These are phyloP conservation scores for Trichopoda pennipes DNA, from an alignment of 2,888 invertebrate species.

Conservation along the genomic window DNA sequence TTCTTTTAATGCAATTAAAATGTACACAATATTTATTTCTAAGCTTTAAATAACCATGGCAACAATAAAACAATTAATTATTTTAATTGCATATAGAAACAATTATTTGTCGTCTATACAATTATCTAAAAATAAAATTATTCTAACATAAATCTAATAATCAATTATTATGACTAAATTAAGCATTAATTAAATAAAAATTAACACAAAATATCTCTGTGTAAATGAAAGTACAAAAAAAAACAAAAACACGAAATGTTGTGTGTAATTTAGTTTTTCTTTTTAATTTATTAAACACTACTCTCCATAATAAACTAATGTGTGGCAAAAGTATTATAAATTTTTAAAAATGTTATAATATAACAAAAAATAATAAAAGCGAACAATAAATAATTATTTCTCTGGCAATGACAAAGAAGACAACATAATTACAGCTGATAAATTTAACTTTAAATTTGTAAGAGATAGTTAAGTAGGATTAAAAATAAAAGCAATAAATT, in stretches of 20 bases:
- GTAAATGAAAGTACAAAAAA: background rate
- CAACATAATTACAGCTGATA: too few species aligned
- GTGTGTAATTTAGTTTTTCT: slow-evolving; percentile 10
- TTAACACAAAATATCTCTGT: slow-evolving; percentile 51
- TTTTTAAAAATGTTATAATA: too few species aligned
- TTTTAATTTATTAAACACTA: slow-evolving; percentile 8
- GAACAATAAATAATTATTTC: too few species aligned
- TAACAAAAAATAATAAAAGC: too few species aligned
- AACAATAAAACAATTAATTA: slow-evolving; percentile 40
- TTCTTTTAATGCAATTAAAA: slow-evolving; percentile 8
- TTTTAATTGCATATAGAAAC: background rate
- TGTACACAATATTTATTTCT: background rate
- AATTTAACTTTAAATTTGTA: too few species aligned
- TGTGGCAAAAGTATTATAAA: too few species aligned
- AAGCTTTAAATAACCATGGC: slow-evolving; percentile 35
- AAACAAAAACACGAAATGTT: slow-evolving; percentile 4
- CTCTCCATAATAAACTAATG: too few species aligned
- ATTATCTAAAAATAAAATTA: background rate
- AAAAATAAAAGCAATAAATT: too few species aligned
- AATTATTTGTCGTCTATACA: background rate
- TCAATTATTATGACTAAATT: slow-evolving; percentile 49
- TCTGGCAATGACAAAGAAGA: too few species aligned
- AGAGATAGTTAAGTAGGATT: too few species aligned
- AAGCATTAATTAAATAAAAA: slow-evolving; percentile 41
- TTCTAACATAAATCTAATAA: slow-evolving; percentile 39